Evolutionary conservation across 2,113 vertebrate genomes (phyloP).

Genomic region (Mirounga angustirostris): DNA sequence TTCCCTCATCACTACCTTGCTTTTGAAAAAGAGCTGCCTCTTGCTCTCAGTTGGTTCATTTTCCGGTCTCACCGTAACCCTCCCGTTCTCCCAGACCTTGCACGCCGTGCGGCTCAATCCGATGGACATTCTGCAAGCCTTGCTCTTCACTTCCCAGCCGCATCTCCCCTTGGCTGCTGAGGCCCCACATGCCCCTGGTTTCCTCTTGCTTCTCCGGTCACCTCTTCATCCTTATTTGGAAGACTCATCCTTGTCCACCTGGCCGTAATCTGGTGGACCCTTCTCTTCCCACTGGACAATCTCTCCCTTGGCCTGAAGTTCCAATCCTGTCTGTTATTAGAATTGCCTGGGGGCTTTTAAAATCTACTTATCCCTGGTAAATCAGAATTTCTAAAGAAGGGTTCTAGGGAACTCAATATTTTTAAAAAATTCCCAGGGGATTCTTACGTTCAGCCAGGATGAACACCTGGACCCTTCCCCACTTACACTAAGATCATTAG

Average conservation of each 20-base stretch:
- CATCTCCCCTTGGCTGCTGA: fast-evolving
- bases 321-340: too few species aligned
- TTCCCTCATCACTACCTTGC: neutral
- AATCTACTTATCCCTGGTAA: neutral
- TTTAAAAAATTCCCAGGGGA: neutral
- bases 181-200: neutral
- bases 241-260: neutral
- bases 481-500: neutral
- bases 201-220: neutral
- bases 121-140: neutral
- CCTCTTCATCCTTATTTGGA: neutral
- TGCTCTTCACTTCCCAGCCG: too few species aligned
- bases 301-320: neutral
- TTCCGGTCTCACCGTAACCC: neutral
- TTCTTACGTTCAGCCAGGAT: neutral
- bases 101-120: fast-evolving
- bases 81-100: fast-evolving
- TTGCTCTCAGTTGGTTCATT: neutral
- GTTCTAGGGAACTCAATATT: neutral
- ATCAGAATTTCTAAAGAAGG: neutral
- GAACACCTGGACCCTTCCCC: neutral
- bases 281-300: neutral
- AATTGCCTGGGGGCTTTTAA: neutral
- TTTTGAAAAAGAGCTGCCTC: neutral
- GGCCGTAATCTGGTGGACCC: neutral